Conservation (phyloP, 35 echinoderm and acorn worm genomes). For the Apostichopus parvimensis region DNA sequence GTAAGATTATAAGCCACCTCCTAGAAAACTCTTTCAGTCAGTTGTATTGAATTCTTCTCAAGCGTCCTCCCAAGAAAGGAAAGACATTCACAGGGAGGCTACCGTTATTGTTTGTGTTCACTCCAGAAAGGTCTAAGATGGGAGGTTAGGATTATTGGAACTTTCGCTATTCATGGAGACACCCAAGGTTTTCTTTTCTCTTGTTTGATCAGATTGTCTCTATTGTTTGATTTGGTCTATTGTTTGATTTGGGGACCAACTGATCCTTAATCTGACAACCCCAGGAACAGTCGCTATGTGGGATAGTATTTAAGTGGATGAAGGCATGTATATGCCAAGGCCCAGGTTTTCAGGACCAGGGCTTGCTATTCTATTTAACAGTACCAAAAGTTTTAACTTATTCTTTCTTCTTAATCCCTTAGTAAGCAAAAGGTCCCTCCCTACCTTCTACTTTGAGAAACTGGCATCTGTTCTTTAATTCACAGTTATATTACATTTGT, state of each 20-base stretch:
- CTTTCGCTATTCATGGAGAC: conserved; percentile 30
- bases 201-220: not conserved
- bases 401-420: too few species aligned
- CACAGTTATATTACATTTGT: too few species aligned
- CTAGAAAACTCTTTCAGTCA: not conserved
- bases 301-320: not conserved
- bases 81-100: not conserved
- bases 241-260: conserved; percentile 24
- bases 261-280: not conserved
- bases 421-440: too few species aligned
- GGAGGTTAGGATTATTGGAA: conserved; percentile 26
- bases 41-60: not conserved
- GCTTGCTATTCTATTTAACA: too few species aligned
- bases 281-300: not conserved
- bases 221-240: not conserved
- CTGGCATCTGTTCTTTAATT: too few species aligned
- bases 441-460: too few species aligned
- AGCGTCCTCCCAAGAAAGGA: not conserved
- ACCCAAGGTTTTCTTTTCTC: conserved; percentile 32
- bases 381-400: too few species aligned
- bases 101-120: conserved; percentile 26
- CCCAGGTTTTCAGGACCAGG: not conserved
- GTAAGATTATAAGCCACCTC: not conserved
- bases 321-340: not conserved
- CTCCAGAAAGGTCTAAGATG: conserved; percentile 1